Base-by-base conservation (phyloP, 2,888 invertebrate species). In the Orthonychiurus folsomi region DNA sequence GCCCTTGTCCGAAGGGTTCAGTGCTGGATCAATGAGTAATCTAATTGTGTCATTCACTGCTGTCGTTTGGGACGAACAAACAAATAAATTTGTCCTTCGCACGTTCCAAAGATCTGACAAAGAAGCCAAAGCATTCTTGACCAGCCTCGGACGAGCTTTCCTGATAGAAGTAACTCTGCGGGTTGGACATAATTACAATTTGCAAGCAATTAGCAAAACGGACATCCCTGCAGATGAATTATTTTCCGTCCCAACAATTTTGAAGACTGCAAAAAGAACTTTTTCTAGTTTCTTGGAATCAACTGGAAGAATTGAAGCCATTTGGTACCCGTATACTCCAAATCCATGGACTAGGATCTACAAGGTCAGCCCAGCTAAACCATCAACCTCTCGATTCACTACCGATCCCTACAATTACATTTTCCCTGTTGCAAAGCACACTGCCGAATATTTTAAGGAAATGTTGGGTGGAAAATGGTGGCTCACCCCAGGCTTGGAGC, bases 321-420 rank as follows among this genome's bases (percentile, higher is more conserved):
- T 56, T 27, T 26, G 47, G 54, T 64, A 61, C 27, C 66, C 63
- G 15, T 69, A 64, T 37, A 65, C 63, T 21, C 52, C 61, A 20
- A 54, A 63, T 63, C 69, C 69, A 12, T 64, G 65, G 65, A 12
- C 65, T 2, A 65, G 63, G 52, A 25, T 65, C n/a, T n/a, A n/a
- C n/a, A n/a, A n/a, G n/a, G n/a, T n/a, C n/a, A n/a, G n/a, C n/a
- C n/a, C n/a, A n/a, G n/a, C n/a, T n/a, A n/a, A n/a, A n/a, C n/a
- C n/a, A n/a, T n/a, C n/a, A n/a, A n/a, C n/a, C n/a, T n/a, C n/a
- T n/a, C n/a, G n/a, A n/a, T n/a, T n/a, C n/a, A n/a, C n/a, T n/a
- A n/a, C n/a, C n/a, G n/a, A n/a, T n/a, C n/a, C n/a, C n/a, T n/a
- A n/a, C n/a, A n/a, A n/a, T n/a, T n/a, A n/a, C n/a, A n/a, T n/a